phyloP scores from a whole-genome alignment of 2,113 vertebrate species.

The Colius striatus region DNA sequence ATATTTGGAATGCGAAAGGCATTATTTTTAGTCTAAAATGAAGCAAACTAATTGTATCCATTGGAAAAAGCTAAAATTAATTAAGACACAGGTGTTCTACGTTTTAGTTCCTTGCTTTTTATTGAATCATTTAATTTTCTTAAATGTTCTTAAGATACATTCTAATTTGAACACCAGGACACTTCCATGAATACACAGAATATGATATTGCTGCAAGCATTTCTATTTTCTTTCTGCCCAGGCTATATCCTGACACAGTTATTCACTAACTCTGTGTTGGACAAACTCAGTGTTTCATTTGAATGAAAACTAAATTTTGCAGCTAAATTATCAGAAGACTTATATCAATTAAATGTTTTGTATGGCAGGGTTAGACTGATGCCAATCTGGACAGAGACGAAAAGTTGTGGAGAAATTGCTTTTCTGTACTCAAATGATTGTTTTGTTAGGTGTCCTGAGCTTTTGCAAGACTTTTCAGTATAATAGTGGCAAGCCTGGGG shows the following conservation, averaged over 20 bases:
- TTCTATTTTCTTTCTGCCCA: neutral
- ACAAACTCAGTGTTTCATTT: neutral
- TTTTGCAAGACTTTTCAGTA: neutral
- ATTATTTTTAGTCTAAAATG: neutral
- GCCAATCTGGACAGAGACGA: neutral
- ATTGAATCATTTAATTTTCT: neutral
- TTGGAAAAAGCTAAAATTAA: neutral
- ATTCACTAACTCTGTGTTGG: neutral
- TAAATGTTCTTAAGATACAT: neutral
- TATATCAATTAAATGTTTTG: neutral
- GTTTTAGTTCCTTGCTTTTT: neutral
- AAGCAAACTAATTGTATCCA: neutral
- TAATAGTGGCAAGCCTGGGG: neutral
- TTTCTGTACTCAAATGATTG: neutral
- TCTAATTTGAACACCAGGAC: neutral
- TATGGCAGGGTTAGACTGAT: neutral
- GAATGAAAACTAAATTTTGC: neutral
- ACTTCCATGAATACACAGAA: neutral
- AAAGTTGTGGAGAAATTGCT: neutral
- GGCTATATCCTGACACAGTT: neutral
- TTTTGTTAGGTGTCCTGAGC: neutral
- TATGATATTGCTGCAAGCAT: neutral
- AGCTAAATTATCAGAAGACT: neutral
- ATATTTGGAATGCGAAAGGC: neutral
- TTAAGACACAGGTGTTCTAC: neutral